Base-by-base conservation (phyloP, 2,888 invertebrate species). In the Drosophila pegasa region DNA sequence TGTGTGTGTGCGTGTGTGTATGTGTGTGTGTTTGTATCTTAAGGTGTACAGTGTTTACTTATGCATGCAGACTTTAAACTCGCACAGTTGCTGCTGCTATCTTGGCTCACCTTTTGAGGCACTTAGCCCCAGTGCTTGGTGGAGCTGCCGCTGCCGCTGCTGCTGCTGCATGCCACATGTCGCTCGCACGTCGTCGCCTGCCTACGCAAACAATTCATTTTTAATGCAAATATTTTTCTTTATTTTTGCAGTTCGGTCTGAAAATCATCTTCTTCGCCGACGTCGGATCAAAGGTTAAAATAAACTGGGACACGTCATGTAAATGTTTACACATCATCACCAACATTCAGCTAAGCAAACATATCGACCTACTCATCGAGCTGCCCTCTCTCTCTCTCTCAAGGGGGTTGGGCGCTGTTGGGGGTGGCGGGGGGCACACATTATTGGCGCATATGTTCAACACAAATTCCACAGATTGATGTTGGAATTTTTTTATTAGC, bases 401-500 rank as follows among this genome's bases (percentile, higher is more conserved):
- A 66, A 22, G 55, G 61, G 29, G 29, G 29, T 47, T 52, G 38
- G 25, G 59, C 33, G 43, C n/a, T 41, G 20, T 0, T 14, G 1
- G 20, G 38, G 27, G 37, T 16, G n/a, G 10, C 10, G n/a, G 3
- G 2, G 7, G 18, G 10, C 3, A 12, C 8, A 80, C 85, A 87
- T 85, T 85, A 85, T 85, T 85, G 85, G 87, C 88, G 85, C 85
- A 85, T 85, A 85, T 85, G 85, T 84, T 85, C 72, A 77, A 81
- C 85, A 87, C 85, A 86, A 88, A 86, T 86, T 86, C 86, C 86
- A 88, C 86, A 86, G 89, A 86, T 89, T 86, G 86, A 86, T 86
- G 86, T 82, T 87, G 89, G 89, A 89, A 86, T 89, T 89, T 86
- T 86, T 86, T 87, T 86, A 87, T 89, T 86, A 89, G 89, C 86